These are phyloP conservation scores for Hyalella azteca DNA, from an alignment of 2,888 invertebrate species.

Conservation along the genomic window DNA sequence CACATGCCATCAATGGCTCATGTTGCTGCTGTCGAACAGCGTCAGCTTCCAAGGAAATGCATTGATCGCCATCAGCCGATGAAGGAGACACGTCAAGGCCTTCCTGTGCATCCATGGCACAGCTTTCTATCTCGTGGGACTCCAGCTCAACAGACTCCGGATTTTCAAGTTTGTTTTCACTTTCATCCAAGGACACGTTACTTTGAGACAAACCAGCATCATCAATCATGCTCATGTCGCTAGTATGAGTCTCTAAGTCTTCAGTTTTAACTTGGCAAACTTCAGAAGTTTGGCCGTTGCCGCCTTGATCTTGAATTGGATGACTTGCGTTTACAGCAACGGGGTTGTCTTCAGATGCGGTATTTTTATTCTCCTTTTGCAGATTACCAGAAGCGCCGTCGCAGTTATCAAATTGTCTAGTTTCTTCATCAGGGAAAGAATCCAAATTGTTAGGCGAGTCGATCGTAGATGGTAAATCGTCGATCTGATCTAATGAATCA, in stretches of 20 bases:
- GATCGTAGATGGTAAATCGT: constrained; percentile 14
- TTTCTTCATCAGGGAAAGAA: constrained; percentile 1
- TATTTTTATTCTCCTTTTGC: neutral
- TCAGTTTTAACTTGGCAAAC: neutral
- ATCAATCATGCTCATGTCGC: neutral
- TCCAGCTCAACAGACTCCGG: neutral
- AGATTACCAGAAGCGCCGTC: neutral
- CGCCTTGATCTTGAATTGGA: neutral
- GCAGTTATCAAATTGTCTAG: neutral
- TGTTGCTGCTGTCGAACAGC: neutral
- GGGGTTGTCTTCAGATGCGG: neutral
- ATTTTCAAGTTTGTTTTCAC: neutral
- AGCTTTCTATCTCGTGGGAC: neutral
- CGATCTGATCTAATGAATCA: constrained; percentile 12
- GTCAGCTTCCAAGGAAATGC: neutral
- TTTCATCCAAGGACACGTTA: neutral
- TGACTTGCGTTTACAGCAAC: neutral
- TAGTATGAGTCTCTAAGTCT: neutral
- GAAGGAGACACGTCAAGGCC: neutral
- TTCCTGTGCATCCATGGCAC: neutral
- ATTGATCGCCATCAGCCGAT: neutral
- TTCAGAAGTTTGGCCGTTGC: neutral
- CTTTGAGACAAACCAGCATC: neutral
- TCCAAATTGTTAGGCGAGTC: constrained; percentile 17
- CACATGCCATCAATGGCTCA: neutral